Base-by-base conservation (phyloP, 2,888 invertebrate genomes). In the Gryllus longicercus region DNA sequence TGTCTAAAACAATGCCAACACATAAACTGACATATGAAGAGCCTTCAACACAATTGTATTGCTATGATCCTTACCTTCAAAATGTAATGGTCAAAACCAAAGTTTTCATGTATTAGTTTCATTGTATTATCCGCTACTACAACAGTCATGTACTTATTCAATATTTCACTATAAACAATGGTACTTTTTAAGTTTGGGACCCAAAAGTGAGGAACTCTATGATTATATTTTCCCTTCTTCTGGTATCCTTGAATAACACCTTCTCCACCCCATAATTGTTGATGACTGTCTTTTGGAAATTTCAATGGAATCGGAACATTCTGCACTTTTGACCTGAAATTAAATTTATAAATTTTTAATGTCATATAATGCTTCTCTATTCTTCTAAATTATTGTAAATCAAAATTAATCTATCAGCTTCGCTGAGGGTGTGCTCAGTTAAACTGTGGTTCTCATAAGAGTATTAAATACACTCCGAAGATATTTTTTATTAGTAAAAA, bases 201-300 rank as follows among this genome's bases (percentile, higher is more conserved):
- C 96, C 97, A 99, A 86, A 94, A 95, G 85, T 92, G 93, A 0
- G 97, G 95, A 0, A 93, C 91, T 84, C 96, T 91, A 81, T 93
- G 89, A 79, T 88, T 88, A 2, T 86, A 87, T 4, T 87, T 88
- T 79, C 90, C 87, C 77, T 91, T 90, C 85, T 93, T 93, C 85
- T 91, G 90, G 85, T 94, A 95, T 78, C 97, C 99, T 89, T 96
- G 94, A 38, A 99, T 89, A 0, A 99, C 91, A 51, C 93, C 96
- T 89, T 99, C 99, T 12, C 99, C 99, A 82, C 98, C 99, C 98
- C 98, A 99, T 83, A 99, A 89, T 51, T 98, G 98, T 76, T 92
- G 85, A 86, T 98, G 89, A 80, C 93, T 89, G 88, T 98, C 96
- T 74, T 90, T 88, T 0, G 98, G 95, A 86, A 91, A 93, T 83